These are phyloP conservation scores for Tridacna gigas DNA, from an alignment of 2,888 invertebrate genomes.

Conservation along the genomic window DNA sequence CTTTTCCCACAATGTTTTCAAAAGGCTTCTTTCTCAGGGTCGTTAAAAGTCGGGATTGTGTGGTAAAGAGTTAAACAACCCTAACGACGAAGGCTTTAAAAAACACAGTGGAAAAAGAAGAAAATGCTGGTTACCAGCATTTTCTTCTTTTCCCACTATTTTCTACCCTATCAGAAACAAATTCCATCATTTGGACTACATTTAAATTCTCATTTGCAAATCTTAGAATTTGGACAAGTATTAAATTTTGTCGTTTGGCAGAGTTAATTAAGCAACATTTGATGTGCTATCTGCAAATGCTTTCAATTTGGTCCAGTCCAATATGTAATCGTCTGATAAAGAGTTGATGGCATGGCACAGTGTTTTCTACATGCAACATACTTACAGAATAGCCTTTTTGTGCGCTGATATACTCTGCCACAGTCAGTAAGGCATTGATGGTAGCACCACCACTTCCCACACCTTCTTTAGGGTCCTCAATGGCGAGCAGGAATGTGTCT, in stretches of 20 bases:
- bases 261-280: too few species aligned
- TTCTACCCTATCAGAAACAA: too few species aligned
- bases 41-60: too few species aligned
- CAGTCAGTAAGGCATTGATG: conserved; percentile 86
- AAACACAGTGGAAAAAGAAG: too few species aligned
- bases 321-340: neutral
- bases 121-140: too few species aligned
- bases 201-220: too few species aligned
- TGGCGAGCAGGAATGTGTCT: conserved; percentile 85
- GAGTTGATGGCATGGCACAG: neutral
- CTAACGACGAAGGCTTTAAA: too few species aligned
- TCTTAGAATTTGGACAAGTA: too few species aligned
- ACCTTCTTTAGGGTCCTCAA: conserved; percentile 84
- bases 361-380: neutral
- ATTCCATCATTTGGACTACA: too few species aligned
- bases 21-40: too few species aligned
- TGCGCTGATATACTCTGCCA: conserved; percentile 86
- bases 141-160: too few species aligned
- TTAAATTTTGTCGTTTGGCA: neutral
- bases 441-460: conserved; percentile 87
- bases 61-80: too few species aligned
- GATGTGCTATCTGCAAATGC: neutral
- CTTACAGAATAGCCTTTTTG: conserved; percentile 84
- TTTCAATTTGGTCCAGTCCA: neutral
- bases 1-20: neutral